phyloP scores from a whole-genome alignment of 2,113 vertebrate genomes.

The Scartelaos histophorus region DNA sequence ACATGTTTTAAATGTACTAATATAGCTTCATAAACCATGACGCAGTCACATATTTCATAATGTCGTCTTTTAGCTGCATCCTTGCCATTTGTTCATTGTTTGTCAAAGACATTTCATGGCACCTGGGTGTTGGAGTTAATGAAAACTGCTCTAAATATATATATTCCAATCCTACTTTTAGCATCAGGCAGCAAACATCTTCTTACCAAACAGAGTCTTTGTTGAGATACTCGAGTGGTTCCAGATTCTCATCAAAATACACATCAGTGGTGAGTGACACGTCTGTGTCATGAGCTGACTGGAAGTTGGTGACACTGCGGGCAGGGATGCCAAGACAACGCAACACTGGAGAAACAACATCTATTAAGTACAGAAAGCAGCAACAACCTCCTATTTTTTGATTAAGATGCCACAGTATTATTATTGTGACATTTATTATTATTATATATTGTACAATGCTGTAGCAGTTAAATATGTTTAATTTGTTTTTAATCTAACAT shows the following conservation, averaged over 20 bases:
- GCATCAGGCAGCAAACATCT: not conserved
- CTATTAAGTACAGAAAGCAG: not conserved
- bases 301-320: conserved; percentile 92
- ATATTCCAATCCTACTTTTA: conserved; percentile 35
- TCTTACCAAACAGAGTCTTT: conserved; percentile 89
- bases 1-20: not conserved
- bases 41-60: not conserved
- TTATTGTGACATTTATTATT: not conserved
- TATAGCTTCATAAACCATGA: not conserved
- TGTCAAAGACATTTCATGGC: not conserved
- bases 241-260: conserved; percentile 87
- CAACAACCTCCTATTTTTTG: not conserved
- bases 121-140: conserved; percentile 22
- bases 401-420: not conserved
- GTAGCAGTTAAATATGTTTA: not conserved
- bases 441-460: not conserved
- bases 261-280: conserved; percentile 90
- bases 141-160: conserved; percentile 20
- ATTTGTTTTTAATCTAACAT: not conserved
- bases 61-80: not conserved
- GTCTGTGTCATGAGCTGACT: conserved; percentile 92
- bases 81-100: not conserved
- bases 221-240: conserved; percentile 84
- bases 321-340: conserved; percentile 87
- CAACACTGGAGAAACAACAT: conserved; percentile 76